Percentiles rank a stretch among this genome's conserved stretches.
phyloP scores from a whole-genome alignment of 2,888 invertebrate species.

The Drosophila pegasa region DNA sequence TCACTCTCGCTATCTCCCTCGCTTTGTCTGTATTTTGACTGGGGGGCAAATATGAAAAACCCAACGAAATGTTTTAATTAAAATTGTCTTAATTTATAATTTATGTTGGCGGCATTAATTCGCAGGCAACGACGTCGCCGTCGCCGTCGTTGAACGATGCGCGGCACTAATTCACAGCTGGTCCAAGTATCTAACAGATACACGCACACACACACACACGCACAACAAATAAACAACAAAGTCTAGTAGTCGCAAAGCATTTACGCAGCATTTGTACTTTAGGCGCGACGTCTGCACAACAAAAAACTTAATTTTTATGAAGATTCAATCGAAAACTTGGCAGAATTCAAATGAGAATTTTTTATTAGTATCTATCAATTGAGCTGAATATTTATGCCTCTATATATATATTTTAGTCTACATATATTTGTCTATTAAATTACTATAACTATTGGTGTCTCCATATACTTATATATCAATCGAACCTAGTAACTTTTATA shows the following conservation, averaged over 20 bases:
- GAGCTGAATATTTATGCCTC: not conserved
- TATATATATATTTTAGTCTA: not conserved
- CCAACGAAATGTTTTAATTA: slow-evolving; percentile 73
- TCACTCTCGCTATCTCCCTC: not conserved
- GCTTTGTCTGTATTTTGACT: slow-evolving; percentile 1
- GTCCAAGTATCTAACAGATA: slow-evolving; percentile 65
- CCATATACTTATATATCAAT: not conserved
- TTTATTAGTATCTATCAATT: not conserved
- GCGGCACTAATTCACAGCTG: slow-evolving; percentile 71
- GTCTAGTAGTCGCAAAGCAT: slow-evolving; percentile 16
- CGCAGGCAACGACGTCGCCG: slow-evolving; percentile 48
- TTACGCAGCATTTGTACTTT: slow-evolving; percentile 45
- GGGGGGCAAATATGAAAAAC: slow-evolving; percentile 35
- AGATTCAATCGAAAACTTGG: slow-evolving; percentile 9
- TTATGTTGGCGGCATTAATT: slow-evolving; percentile 77
- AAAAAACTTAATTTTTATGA: slow-evolving; percentile 32
- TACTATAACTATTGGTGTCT: not conserved
- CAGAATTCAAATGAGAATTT: not conserved
- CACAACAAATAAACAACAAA: slow-evolving; percentile 29
- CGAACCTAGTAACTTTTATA: too few relatives aligned
- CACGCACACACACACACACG: slow-evolving; percentile 7
- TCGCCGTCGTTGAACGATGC: slow-evolving; percentile 20
- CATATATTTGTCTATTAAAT: not conserved
- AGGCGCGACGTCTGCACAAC: slow-evolving; percentile 27
- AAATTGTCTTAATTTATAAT: slow-evolving; percentile 78